phyloP scores from a whole-genome alignment of 2,888 invertebrate species.

The Orthonevra nobilis region DNA sequence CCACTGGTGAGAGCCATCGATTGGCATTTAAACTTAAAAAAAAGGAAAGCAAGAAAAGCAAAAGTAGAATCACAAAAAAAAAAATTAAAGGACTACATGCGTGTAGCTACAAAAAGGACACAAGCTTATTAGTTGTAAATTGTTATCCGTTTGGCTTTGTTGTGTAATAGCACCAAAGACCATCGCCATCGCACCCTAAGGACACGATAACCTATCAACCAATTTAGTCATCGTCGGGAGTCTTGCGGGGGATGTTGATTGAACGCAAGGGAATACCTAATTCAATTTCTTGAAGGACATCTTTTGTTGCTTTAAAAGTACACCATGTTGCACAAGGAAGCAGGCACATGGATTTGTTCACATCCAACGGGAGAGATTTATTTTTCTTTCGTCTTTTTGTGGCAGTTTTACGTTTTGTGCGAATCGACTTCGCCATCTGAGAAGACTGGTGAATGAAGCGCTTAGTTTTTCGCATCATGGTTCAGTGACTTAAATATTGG shows the following conservation, averaged over 20 bases:
- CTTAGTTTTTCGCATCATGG: no score
- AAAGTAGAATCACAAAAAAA: neutral
- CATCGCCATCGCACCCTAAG: neutral
- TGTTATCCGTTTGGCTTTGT: slow-evolving; percentile 34
- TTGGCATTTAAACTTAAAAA: slow-evolving; percentile 19
- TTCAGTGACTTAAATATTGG: no score
- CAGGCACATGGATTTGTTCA: no score
- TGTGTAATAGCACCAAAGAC: slow-evolving; percentile 35
- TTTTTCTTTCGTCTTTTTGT: no score
- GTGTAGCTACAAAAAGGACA: slow-evolving; percentile 3
- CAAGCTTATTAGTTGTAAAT: slow-evolving; percentile 57
- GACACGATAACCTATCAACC: slow-evolving; percentile 17
- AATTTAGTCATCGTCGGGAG: neutral
- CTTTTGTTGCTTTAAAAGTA: slow-evolving; percentile 2
- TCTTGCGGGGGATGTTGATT: neutral
- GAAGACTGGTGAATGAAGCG: no score
- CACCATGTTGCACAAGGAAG: neutral
- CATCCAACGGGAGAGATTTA: no score
- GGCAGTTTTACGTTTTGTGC: no score
- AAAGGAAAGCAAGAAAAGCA: neutral
- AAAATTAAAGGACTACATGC: slow-evolving; percentile 19
- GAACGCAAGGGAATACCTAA: slow-evolving; percentile 8
- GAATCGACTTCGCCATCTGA: no score
- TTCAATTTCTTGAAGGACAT: neutral
- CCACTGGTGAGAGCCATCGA: slow-evolving; percentile 4